phyloP scores from a whole-genome alignment of 1,140 invertebrate species.

The Agrilus planipennis region DNA sequence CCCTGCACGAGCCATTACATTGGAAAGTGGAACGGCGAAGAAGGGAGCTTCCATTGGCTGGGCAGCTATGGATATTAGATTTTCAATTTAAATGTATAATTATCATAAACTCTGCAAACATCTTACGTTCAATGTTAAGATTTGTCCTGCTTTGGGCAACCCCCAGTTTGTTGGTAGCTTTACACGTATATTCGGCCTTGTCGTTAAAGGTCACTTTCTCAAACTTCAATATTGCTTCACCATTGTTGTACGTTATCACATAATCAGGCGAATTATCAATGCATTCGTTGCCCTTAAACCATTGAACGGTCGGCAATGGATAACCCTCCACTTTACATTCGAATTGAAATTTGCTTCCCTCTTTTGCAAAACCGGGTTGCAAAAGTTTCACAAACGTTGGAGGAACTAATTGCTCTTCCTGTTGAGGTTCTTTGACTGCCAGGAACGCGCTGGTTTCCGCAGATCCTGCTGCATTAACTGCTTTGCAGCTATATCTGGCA shows the following conservation, averaged over 20 bases:
- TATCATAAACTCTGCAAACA: background rate
- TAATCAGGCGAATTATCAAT: conserved; percentile 65
- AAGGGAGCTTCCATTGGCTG: conserved; percentile 40
- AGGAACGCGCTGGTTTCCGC: conserved; percentile 62
- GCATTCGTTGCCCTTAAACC: conserved; percentile 64
- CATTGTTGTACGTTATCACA: conserved; percentile 50
- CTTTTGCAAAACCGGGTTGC: conserved; percentile 45
- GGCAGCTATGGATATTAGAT: conserved; percentile 33
- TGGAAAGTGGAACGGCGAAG: conserved; percentile 43
- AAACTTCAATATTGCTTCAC: conserved; percentile 48
- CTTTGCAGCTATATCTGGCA: conserved; percentile 61
- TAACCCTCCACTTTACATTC: conserved; percentile 60
- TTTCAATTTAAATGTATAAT: background rate
- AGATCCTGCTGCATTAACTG: conserved; percentile 53
- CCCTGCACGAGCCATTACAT: conserved; percentile 50
- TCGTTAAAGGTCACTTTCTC: conserved; percentile 46
- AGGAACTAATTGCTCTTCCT: conserved; percentile 49
- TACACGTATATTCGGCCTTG: conserved; percentile 51
- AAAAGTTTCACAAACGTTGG: conserved; percentile 54
- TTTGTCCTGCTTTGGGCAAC: conserved; percentile 44
- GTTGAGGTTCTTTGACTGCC: conserved; percentile 59
- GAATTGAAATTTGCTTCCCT: conserved; percentile 54
- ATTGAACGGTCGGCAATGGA: conserved; percentile 65
- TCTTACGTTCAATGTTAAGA: conserved; percentile 42
- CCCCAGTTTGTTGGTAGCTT: conserved; percentile 57